Evolutionary conservation across 2,888 invertebrate species (phyloP).

Genomic region (Branchellion lobata): DNA sequence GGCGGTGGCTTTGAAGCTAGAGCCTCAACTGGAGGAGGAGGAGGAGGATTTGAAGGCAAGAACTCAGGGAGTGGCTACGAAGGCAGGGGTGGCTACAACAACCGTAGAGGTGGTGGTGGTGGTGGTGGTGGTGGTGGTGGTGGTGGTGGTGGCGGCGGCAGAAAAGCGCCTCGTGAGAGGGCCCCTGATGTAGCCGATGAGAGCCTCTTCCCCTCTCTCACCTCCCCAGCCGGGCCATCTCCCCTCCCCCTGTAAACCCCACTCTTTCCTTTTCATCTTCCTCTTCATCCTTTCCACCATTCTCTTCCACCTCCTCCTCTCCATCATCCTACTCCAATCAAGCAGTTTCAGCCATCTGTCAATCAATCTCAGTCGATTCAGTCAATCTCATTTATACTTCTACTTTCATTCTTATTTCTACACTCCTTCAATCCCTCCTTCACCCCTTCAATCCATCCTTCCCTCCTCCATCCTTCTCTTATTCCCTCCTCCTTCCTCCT

Average conservation of each 20-base stretch:
- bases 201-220: constrained; percentile 89
- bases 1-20: too few relatives aligned
- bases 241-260: not conserved
- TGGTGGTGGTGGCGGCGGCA: not conserved
- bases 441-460: too few relatives aligned
- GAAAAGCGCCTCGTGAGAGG: not conserved
- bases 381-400: too few relatives aligned
- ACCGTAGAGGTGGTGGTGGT: not conserved
- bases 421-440: too few relatives aligned
- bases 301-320: too few relatives aligned
- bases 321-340: too few relatives aligned
- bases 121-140: not conserved
- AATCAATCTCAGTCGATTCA: too few relatives aligned
- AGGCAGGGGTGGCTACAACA: not conserved
- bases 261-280: not conserved
- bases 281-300: not conserved
- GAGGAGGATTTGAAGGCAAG: not conserved
- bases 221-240: constrained; percentile 42
- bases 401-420: too few relatives aligned
- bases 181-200: constrained; percentile 88
- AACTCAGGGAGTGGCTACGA: not conserved
- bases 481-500: too few relatives aligned
- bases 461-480: too few relatives aligned
- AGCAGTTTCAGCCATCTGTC: too few relatives aligned
- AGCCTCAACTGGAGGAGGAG: too few relatives aligned